A percentile compares a stretch with the other conserved stretches of the same genome.
phyloP scores from a whole-genome alignment of 2,113 vertebrate genomes.

The Globicephala melas region DNA sequence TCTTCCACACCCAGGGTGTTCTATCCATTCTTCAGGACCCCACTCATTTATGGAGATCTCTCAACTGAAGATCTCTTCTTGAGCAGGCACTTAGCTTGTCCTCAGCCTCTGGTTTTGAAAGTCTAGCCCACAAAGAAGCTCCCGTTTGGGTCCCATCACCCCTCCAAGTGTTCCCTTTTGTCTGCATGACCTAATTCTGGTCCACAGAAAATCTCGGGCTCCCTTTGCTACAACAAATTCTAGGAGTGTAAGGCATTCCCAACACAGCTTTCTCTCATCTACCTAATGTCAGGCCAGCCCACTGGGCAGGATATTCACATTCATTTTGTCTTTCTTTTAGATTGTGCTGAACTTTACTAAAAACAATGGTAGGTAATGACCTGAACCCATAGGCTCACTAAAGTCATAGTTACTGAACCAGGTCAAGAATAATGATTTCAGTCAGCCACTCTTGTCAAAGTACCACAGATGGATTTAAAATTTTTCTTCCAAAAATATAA shows the following conservation, averaged over 20 bases:
- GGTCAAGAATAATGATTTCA: not conserved
- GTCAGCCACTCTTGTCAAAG: not conserved
- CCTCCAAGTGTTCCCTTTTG: not conserved
- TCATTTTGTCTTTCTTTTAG: not conserved
- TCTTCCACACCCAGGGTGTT: accelerated
- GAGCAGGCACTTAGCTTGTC: not conserved
- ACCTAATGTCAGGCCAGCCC: not conserved
- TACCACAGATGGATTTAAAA: not conserved
- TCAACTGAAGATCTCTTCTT: not conserved
- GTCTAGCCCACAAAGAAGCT: not conserved
- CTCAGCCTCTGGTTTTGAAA: not conserved
- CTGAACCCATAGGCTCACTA: not conserved
- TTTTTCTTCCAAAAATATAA: slow-evolving; percentile 8
- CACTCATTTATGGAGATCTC: not conserved
- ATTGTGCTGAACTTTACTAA: not conserved
- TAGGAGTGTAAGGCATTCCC: not conserved
- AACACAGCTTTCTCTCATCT: not conserved
- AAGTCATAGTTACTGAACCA: not conserved
- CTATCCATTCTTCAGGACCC: not conserved
- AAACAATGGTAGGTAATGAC: not conserved
- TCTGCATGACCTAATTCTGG: not conserved
- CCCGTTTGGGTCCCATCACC: not conserved
- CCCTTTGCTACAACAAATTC: not conserved
- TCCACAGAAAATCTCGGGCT: not conserved
- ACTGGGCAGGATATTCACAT: not conserved